Conservation (phyloP, 2,113 vertebrate species). For the Phrynosoma platyrhinos region DNA sequence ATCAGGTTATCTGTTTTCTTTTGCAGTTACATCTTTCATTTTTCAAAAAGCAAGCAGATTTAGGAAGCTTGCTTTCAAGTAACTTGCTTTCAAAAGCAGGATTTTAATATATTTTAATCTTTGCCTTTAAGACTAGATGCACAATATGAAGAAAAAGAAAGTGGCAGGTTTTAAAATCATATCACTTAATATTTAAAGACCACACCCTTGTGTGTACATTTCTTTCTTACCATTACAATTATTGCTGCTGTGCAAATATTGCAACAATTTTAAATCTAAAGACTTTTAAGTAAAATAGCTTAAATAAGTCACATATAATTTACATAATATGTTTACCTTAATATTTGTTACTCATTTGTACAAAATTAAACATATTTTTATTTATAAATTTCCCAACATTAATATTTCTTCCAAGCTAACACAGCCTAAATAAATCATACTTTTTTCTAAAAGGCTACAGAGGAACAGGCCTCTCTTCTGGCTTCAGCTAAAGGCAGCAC, state of each 20-base stretch:
- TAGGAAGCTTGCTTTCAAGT: conserved; percentile 36
- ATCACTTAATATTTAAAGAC: conserved; percentile 66
- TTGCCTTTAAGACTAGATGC: conserved; percentile 51
- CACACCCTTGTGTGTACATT: conserved; percentile 38
- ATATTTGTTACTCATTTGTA: conserved; percentile 56
- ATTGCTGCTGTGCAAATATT: conserved; percentile 64
- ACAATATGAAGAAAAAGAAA: conserved; percentile 56
- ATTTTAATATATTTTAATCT: conserved; percentile 35
- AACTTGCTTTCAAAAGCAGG: conserved; percentile 34
- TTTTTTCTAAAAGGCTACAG: conserved; percentile 41
- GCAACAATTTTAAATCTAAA: not conserved
- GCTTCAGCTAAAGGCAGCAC: conserved; percentile 28
- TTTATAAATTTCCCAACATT: conserved; percentile 62
- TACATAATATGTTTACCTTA: conserved; percentile 55
- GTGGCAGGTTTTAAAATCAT: conserved; percentile 26
- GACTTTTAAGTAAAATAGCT: conserved; percentile 64
- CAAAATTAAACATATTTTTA: conserved; percentile 40
- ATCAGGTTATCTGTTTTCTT: not conserved
- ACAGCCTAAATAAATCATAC: conserved; percentile 55
- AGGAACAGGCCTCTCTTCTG: not conserved
- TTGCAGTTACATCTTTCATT: conserved; percentile 22
- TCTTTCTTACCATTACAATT: conserved; percentile 45
- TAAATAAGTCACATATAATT: conserved; percentile 47
- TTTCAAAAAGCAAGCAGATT: conserved; percentile 57
- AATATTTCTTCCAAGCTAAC: conserved; percentile 48